These are phyloP conservation scores for Tiliqua scincoides DNA, from an alignment of 2,113 vertebrate genomes.

Conservation along the genomic window DNA sequence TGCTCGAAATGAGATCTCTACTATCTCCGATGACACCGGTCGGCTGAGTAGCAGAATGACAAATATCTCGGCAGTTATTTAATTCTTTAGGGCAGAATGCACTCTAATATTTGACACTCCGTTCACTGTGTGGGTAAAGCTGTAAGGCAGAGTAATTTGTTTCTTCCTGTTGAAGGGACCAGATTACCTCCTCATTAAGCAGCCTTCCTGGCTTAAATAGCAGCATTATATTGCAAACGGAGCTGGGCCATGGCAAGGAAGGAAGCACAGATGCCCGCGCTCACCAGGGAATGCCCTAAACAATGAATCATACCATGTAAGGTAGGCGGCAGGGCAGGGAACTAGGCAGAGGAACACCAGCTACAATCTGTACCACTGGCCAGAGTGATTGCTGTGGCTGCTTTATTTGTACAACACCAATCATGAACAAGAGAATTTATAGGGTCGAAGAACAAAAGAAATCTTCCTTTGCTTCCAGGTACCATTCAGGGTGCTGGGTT, in stretches of 20 bases:
- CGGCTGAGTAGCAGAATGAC: conserved; percentile 49
- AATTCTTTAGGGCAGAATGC: conserved; percentile 61
- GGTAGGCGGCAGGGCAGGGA: not conserved
- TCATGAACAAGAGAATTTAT: not conserved
- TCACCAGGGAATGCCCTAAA: not conserved
- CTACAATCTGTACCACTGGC: not conserved
- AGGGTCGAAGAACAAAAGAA: not conserved
- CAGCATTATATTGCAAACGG: conserved; percentile 4
- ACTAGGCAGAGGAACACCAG: not conserved
- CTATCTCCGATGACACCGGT: conserved; percentile 8
- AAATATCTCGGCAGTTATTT: conserved; percentile 53
- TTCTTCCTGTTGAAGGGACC: conserved; percentile 54
- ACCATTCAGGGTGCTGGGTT: not conserved
- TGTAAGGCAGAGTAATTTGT: conserved; percentile 60
- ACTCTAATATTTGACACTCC: conserved; percentile 61
- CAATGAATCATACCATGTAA: not conserved
- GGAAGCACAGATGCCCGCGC: not conserved
- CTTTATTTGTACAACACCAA: not conserved
- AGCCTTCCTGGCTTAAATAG: conserved; percentile 28
- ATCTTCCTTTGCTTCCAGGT: not conserved
- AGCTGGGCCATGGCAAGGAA: conserved; percentile 21
- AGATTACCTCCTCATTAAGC: conserved; percentile 61
- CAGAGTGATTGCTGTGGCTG: accelerated
- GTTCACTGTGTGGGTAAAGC: conserved; percentile 64
- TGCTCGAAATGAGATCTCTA: conserved; percentile 48